Percentiles rank a stretch among this genome's conserved stretches.
Conservation (phyloP, 1,140 invertebrate species). For the Papilio xuthus region DNA sequence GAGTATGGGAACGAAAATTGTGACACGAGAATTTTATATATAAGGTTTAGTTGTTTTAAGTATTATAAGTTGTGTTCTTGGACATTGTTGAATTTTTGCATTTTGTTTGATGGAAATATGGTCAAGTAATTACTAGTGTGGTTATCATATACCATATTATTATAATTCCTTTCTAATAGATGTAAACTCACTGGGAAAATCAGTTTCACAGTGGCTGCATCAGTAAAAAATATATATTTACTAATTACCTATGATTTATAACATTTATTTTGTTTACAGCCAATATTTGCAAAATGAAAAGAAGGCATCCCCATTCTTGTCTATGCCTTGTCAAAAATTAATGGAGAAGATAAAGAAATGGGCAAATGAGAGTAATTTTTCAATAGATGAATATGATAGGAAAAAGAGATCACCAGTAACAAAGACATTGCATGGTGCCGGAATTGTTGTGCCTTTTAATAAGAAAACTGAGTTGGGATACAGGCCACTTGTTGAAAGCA, state of each 20-base stretch:
- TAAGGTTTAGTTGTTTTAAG: too few relatives aligned
- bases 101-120: too few relatives aligned
- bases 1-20: too few relatives aligned
- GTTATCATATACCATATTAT: too few relatives aligned
- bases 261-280: slow-evolving; percentile 73
- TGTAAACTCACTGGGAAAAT: too few relatives aligned
- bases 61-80: too few relatives aligned
- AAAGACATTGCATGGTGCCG: slow-evolving; percentile 91
- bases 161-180: neutral
- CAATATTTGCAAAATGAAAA: slow-evolving; percentile 84
- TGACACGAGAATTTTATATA: too few relatives aligned
- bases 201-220: too few relatives aligned
- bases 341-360: slow-evolving; percentile 85
- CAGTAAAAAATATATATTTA: slow-evolving; percentile 8
- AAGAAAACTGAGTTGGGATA: slow-evolving; percentile 91
- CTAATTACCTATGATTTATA: neutral
- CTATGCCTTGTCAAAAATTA: slow-evolving; percentile 82
- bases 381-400: slow-evolving; percentile 83
- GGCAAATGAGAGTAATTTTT: slow-evolving; percentile 84
- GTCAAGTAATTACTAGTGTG: too few relatives aligned
- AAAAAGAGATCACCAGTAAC: slow-evolving; percentile 86
- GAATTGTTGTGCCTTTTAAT: slow-evolving; percentile 94
- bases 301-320: slow-evolving; percentile 86
- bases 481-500: slow-evolving; percentile 86
- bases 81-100: too few relatives aligned